These are phyloP conservation scores for Sinocyclocheilus grahami DNA, from an alignment of 2,113 vertebrate genomes.

Conservation along the genomic window DNA sequence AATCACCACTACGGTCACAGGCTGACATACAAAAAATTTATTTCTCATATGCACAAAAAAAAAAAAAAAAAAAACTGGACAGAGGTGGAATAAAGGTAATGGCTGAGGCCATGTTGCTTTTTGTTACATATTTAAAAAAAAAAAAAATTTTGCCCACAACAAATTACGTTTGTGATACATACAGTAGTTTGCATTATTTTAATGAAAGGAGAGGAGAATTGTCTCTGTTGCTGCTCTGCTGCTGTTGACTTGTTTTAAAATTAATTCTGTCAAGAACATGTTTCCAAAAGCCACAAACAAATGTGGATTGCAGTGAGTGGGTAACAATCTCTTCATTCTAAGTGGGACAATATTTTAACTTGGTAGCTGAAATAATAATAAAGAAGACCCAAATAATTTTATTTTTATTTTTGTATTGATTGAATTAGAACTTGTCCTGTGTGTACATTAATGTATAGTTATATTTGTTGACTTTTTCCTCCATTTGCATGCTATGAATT, in stretches of 20 bases:
- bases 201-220: conserved; percentile 65
- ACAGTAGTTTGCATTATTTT: conserved; percentile 72
- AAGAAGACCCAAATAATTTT: conserved; percentile 6
- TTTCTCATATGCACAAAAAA: conserved; percentile 86
- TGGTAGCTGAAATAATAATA: neutral
- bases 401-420: conserved; percentile 13
- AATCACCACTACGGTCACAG: conserved; percentile 70
- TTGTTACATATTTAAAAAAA: conserved; percentile 69
- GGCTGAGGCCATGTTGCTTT: conserved; percentile 83
- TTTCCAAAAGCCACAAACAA: neutral
- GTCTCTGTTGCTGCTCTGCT: conserved; percentile 18
- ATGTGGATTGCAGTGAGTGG: conserved; percentile 33
- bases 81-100: conserved; percentile 79
- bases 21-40: conserved; percentile 87
- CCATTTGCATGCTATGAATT: conserved; percentile 21
- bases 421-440: conserved; percentile 16
- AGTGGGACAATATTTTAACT: neutral
- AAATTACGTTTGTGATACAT: conserved; percentile 71
- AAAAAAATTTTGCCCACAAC: conserved; percentile 57
- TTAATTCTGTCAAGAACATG: neutral
- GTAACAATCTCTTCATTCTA: conserved; percentile 28
- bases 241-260: conserved; percentile 41
- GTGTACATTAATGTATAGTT: conserved; percentile 63
- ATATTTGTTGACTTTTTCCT: conserved; percentile 54
- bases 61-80: conserved; percentile 73